These are phyloP conservation scores for Xiphorhynchus elegans DNA, from an alignment of 2,113 vertebrate species.

Conservation along the genomic window DNA sequence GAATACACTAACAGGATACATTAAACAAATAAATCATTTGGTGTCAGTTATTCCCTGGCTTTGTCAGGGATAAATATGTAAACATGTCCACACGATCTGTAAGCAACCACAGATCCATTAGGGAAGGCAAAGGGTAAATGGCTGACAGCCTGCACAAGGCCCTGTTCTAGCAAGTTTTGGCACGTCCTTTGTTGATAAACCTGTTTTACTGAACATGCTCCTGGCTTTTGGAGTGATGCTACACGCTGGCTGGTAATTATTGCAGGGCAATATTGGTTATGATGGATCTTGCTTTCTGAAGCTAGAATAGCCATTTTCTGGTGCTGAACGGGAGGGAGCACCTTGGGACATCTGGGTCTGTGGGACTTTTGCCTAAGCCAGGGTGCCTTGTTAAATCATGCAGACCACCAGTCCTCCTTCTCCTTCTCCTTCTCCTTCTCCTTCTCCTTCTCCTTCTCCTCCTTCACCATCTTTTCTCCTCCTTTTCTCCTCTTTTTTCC, in stretches of 20 bases:
- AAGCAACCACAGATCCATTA: conserved; percentile 2
- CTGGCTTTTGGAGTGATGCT: background rate
- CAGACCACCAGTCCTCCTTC: background rate
- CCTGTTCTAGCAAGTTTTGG: background rate
- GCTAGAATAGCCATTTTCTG: background rate
- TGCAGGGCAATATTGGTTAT: background rate
- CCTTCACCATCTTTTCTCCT: background rate
- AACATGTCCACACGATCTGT: background rate
- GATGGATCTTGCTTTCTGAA: rapidly evolving
- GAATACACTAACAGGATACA: background rate
- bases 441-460: rapidly evolving
- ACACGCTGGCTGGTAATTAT: background rate
- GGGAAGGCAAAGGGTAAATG: background rate
- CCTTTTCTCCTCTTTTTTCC: background rate
- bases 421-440: rapidly evolving
- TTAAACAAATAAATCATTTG: background rate
- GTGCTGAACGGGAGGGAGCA: background rate
- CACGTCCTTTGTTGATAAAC: conserved; percentile 5
- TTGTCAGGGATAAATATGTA: conserved; percentile 25
- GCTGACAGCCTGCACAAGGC: conserved; percentile 17
- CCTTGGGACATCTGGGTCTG: background rate
- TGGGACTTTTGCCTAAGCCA: background rate
- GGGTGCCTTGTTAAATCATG: background rate
- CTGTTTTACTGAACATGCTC: conserved; percentile 10
- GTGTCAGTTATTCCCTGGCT: background rate